Conservation (phyloP, 2,888 invertebrate genomes). For the Hypomecis punctinalis region DNA sequence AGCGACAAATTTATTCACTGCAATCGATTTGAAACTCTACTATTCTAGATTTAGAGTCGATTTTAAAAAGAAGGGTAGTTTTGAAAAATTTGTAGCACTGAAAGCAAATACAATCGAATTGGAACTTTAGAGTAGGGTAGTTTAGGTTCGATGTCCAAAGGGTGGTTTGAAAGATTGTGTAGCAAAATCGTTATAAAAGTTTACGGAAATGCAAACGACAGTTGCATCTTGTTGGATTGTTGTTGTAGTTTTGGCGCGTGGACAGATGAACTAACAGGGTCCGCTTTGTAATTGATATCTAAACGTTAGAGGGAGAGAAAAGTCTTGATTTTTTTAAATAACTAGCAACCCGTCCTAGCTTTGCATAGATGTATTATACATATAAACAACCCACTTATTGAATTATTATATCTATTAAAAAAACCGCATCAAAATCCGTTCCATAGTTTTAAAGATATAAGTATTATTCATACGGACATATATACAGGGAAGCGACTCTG, state of each 20-base stretch:
- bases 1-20: slow-evolving; percentile 24
- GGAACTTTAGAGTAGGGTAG: slow-evolving; percentile 45
- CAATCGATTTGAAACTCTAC: slow-evolving; percentile 51
- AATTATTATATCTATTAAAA: too few relatives aligned
- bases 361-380: too few relatives aligned
- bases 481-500: too few relatives aligned
- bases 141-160: slow-evolving; percentile 47
- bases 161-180: slow-evolving; percentile 49
- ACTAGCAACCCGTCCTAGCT: too few relatives aligned
- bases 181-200: slow-evolving; percentile 59
- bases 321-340: background rate
- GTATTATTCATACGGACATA: too few relatives aligned
- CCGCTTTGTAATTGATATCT: background rate
- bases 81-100: slow-evolving; percentile 46
- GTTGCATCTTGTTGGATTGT: slow-evolving; percentile 69
- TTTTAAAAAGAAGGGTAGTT: slow-evolving; percentile 42
- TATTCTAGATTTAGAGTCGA: slow-evolving; percentile 36
- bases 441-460: too few relatives aligned
- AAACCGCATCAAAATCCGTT: too few relatives aligned
- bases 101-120: slow-evolving; percentile 38
- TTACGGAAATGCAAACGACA: slow-evolving; percentile 74
- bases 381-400: too few relatives aligned
- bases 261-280: slow-evolving; percentile 72
- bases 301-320: background rate
- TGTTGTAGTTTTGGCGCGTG: slow-evolving; percentile 70